Percentiles rank a stretch among this genome's conserved stretches.
These are phyloP conservation scores for Bufo gargarizans DNA, from an alignment of 2,113 vertebrate genomes.

Conservation along the genomic window DNA sequence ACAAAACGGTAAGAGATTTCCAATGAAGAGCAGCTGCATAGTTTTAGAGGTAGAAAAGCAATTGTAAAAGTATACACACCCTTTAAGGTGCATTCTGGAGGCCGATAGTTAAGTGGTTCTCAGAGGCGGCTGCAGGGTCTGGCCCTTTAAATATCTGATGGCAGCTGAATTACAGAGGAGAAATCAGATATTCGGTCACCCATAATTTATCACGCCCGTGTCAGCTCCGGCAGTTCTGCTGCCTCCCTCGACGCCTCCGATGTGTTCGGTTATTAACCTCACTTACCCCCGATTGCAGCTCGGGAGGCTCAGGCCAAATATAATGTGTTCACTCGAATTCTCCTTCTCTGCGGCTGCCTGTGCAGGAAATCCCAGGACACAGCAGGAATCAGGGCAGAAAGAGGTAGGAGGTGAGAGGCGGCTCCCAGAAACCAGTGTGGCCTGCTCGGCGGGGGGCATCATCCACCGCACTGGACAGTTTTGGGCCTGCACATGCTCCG, in stretches of 20 bases:
- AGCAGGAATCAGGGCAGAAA: neutral
- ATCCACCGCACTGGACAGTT: too few relatives aligned
- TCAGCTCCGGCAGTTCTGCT: constrained; percentile 59
- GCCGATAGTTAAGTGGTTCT: neutral
- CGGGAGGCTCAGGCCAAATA: constrained; percentile 52
- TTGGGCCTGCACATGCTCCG: too few relatives aligned
- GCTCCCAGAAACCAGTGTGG: neutral
- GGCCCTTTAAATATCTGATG: constrained; percentile 46
- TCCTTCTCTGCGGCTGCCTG: neutral
- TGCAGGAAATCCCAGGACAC: constrained; percentile 21
- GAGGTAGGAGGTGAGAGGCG: neutral
- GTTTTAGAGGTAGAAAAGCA: too few relatives aligned
- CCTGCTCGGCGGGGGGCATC: too few relatives aligned
- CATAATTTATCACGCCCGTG: constrained; percentile 68
- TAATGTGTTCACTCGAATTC: constrained; percentile 58
- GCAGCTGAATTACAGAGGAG: constrained; percentile 58
- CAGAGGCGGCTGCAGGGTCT: neutral
- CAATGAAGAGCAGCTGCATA: too few relatives aligned
- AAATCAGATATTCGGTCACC: constrained; percentile 63
- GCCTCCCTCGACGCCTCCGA: constrained; percentile 58
- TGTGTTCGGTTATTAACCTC: constrained; percentile 71
- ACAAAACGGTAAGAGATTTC: too few relatives aligned
- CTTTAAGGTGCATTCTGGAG: too few relatives aligned
- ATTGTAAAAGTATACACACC: too few relatives aligned
- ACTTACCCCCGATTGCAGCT: constrained; percentile 68